Conservation (phyloP, 37 sponge, comb jelly and placozoan species). For the Chondrilla cf. caribensis region DNA sequence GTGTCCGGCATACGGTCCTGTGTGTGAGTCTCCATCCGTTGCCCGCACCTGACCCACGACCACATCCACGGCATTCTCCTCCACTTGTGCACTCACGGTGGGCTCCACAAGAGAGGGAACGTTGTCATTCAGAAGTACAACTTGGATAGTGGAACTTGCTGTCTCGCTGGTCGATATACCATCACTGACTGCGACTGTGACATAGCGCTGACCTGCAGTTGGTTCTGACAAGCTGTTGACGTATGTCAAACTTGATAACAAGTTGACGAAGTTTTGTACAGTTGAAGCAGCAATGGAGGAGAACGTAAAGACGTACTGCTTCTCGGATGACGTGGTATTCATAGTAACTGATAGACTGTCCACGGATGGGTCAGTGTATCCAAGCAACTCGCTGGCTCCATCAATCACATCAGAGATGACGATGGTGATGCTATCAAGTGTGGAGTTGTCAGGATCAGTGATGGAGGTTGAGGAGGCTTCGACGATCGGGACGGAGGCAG, state of each 20-base stretch:
- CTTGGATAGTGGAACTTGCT: constrained; percentile 19
- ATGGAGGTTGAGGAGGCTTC: neutral
- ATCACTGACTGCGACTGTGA: constrained; percentile 43
- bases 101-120: constrained; percentile 44
- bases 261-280: constrained; percentile 25
- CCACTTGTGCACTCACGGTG: neutral
- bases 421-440: constrained; percentile 18
- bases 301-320: constrained; percentile 33
- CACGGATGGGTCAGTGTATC: constrained; percentile 14
- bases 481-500: constrained; percentile 20
- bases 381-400: constrained; percentile 43
- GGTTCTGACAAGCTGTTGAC: constrained; percentile 41
- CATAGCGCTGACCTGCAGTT: constrained; percentile 32
- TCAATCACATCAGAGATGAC: constrained; percentile 21
- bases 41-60: constrained; percentile 33
- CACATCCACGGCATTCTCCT: constrained; percentile 31
- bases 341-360: neutral
- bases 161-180: constrained; percentile 34
- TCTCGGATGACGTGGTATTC: neutral
- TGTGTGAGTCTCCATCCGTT: constrained; percentile 45
- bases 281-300: constrained; percentile 11
- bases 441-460: constrained; percentile 40
- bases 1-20: constrained; percentile 48
- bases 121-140: constrained; percentile 63
- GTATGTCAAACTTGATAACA: constrained; percentile 51